phyloP scores from a whole-genome alignment of 1,140 invertebrate species.

The Aphelinus certus region DNA sequence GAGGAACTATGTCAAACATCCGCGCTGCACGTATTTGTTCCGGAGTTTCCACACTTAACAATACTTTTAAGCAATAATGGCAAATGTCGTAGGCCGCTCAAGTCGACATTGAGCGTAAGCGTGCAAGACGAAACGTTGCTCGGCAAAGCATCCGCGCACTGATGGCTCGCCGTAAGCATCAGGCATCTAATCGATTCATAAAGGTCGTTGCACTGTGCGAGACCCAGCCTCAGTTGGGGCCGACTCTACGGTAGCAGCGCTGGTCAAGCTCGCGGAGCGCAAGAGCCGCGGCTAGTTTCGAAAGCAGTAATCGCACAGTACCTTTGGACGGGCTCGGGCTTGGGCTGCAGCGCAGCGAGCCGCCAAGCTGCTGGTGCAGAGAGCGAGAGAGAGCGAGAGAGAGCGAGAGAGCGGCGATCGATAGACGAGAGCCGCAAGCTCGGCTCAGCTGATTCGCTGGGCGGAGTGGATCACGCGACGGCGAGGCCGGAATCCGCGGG shows the following conservation, averaged over 20 bases:
- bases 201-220: not conserved
- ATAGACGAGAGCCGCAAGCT: slow-evolving; percentile 4
- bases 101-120: too few relatives aligned
- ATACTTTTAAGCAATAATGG: too few relatives aligned
- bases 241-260: not conserved
- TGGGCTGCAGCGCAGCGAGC: too few relatives aligned
- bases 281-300: not conserved
- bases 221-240: not conserved
- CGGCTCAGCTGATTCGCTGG: slow-evolving; percentile 3
- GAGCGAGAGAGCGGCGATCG: not conserved
- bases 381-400: too few relatives aligned
- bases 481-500: not conserved
- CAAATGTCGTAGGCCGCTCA: too few relatives aligned
- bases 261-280: too few relatives aligned
- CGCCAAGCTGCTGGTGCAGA: too few relatives aligned
- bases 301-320: slow-evolving; percentile 2
- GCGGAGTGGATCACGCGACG: not conserved
- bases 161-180: too few relatives aligned
- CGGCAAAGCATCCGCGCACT: too few relatives aligned
- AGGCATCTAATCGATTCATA: not conserved
- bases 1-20: not conserved
- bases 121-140: too few relatives aligned
- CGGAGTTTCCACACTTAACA: too few relatives aligned
- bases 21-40: too few relatives aligned
- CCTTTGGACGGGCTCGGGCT: not conserved